Evolutionary conservation across 2,888 invertebrate species (phyloP), one percentile per base, ranked within the genome.

Genomic region (Tuta absoluta): DNA sequence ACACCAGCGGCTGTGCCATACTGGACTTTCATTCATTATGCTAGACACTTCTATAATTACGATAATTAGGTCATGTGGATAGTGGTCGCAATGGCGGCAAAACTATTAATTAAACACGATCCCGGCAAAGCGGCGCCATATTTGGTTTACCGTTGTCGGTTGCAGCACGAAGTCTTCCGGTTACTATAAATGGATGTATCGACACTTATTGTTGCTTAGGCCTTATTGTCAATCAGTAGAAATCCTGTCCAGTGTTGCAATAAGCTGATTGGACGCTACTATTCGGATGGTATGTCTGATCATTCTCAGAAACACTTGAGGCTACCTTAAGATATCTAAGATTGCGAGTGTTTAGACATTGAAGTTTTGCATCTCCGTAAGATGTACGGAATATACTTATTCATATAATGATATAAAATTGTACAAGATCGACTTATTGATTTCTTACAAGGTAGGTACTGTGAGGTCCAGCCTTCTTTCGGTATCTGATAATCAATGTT

Each of bases 171-270:
- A 56, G 33, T 2, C 24, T 56, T 56, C 56, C 56, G 28, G 56
- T 12, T n/a, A n/a, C 56, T 28, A 33, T 56, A 56, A n/a, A 56
- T 33, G 56, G 48, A 23, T 7, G 23, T 38, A 23, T 33, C 28
- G 28, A 24, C 24, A 38, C 21, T 41, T 21, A 38, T 60, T 60
- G 41, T 60, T 45, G 59, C 19, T 14, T 23, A 53, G 51, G 45
- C 45, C 51, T 14, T 53, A 53, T 53, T 53, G 51, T 53, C 51
- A 53, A 23, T 23, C 51, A 53, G 23, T 53, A 23, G 23, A 53
- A 53, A 49, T 49, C 49, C 49, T 24, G 51, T 11, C 23, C 21
- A 45, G n/a, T 23, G 51, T 53, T 53, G 51, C 51, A 23, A 53
- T 53, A 53, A 53, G 23, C 51, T 12, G 12, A 11, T 53, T 14